Evolutionary conservation across 2,888 invertebrate genomes (phyloP).

Genomic region (Melieria omissa): DNA sequence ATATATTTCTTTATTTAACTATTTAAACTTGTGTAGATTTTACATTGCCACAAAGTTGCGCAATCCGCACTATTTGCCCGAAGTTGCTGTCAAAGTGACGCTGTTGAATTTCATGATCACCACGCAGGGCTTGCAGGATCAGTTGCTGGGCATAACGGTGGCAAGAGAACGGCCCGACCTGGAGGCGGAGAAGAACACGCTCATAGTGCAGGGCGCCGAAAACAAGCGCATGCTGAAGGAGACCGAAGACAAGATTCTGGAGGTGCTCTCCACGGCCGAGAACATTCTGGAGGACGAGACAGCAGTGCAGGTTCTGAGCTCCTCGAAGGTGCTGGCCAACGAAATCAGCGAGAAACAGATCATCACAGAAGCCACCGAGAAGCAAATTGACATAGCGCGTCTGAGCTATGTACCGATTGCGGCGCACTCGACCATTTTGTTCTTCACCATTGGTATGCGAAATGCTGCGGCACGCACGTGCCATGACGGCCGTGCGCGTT

Average conservation of each 20-base stretch:
- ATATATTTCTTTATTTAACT: not conserved
- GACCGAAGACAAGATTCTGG: slow-evolving; percentile 90
- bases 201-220: slow-evolving; percentile 89
- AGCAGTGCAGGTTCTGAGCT: slow-evolving; percentile 87
- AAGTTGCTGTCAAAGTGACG: slow-evolving; percentile 91
- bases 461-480: not conserved
- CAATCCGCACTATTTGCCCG: slow-evolving; percentile 94
- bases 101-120: slow-evolving; percentile 94
- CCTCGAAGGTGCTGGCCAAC: slow-evolving; percentile 88
- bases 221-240: slow-evolving; percentile 85
- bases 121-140: slow-evolving; percentile 87
- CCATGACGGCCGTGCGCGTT: not conserved
- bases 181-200: slow-evolving; percentile 87
- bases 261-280: slow-evolving; percentile 78
- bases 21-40: slow-evolving; percentile 71
- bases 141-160: slow-evolving; percentile 88
- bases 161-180: slow-evolving; percentile 92
- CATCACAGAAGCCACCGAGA: slow-evolving; percentile 88
- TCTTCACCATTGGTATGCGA: slow-evolving; percentile 84
- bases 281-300: slow-evolving; percentile 92
- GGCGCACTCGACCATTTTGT: slow-evolving; percentile 87
- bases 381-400: slow-evolving; percentile 87
- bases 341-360: slow-evolving; percentile 93
- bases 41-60: slow-evolving; percentile 93
- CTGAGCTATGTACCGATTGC: slow-evolving; percentile 91